Evolutionary conservation across 2,888 invertebrate species (phyloP).

Genomic region (Alentia gelatinosa): DNA sequence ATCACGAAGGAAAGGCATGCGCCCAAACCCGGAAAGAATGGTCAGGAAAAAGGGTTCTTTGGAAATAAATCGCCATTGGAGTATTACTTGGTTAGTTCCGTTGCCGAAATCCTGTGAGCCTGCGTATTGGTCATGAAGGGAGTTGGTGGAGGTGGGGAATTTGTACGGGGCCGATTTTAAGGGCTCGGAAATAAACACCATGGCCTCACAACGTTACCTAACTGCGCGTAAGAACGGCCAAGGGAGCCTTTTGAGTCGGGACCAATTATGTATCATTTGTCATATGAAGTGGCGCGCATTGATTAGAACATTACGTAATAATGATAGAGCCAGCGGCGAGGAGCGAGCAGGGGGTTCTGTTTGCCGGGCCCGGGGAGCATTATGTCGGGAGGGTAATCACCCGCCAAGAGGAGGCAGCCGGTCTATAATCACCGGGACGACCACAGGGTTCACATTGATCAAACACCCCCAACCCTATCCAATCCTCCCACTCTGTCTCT

Average conservation of each 20-base stretch:
- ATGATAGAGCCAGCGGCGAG: background rate
- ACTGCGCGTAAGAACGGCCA: background rate
- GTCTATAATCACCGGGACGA: constrained; percentile 21
- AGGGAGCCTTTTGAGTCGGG: background rate
- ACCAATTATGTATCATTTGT: constrained; percentile 35
- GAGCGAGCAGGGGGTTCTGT: background rate
- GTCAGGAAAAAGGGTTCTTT: no score
- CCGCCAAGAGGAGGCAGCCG: background rate
- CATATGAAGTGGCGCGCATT: constrained; percentile 28
- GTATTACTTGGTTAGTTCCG: no score
- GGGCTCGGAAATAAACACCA: background rate
- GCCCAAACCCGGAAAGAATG: no score
- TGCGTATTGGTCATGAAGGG: background rate
- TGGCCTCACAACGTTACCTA: background rate
- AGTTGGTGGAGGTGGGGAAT: background rate
- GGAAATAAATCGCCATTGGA: no score
- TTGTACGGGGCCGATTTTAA: background rate
- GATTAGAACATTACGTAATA: constrained; percentile 41
- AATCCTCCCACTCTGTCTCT: background rate
- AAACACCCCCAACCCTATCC: background rate
- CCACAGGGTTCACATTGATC: constrained; percentile 1
- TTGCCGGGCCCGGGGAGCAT: background rate
- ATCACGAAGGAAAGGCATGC: no score
- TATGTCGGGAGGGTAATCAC: constrained; percentile 8
- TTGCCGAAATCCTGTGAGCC: no score